Conservation (phyloP, 2,797 vertebrate species). For the Falco biarmicus region DNA sequence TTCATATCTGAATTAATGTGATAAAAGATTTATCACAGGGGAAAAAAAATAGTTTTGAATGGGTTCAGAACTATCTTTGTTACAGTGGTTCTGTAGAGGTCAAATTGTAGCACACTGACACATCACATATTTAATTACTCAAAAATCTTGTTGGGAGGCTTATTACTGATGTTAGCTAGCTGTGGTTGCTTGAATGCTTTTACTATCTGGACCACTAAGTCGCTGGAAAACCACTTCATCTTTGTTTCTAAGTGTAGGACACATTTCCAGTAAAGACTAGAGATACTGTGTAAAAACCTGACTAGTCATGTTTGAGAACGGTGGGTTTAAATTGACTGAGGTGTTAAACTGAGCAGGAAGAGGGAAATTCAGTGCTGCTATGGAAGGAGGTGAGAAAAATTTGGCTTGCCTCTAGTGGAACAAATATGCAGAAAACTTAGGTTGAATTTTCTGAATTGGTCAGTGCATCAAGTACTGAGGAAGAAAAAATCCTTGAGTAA, state of each 20-base stretch:
- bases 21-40: neutral
- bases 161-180: neutral
- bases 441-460: neutral
- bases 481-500: neutral
- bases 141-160: neutral
- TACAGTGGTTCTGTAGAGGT: neutral
- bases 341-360: neutral
- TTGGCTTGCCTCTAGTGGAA: neutral
- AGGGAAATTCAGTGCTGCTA: neutral
- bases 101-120: neutral
- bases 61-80: neutral
- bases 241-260: neutral
- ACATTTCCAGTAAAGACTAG: neutral
- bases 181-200: neutral
- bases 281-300: neutral
- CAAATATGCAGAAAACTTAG: neutral
- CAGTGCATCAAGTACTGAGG: neutral
- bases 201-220: neutral
- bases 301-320: rapidly evolving
- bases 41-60: neutral
- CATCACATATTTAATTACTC: neutral
- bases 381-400: neutral
- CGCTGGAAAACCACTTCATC: neutral
- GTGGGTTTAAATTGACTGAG: neutral
- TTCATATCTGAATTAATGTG: neutral